Evolutionary conservation across 2,797 vertebrate species (phyloP), one percentile per base, ranked within the genome.

Genomic region (Gymnodraco acuticeps): DNA sequence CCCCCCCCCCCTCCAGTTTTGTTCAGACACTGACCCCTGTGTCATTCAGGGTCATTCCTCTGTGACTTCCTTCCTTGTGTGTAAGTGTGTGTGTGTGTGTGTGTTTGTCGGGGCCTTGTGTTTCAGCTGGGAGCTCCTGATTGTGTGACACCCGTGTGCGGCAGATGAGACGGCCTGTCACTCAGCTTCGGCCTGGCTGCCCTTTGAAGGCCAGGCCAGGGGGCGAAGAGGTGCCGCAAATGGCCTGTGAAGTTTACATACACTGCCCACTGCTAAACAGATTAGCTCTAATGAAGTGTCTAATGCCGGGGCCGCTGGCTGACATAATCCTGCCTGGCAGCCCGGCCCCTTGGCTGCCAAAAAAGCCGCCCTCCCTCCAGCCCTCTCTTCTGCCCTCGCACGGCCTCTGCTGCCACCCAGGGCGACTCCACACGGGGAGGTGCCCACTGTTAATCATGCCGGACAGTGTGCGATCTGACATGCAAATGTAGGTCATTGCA

Each of bases 401-500:
- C 94, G 96, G 96, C 96, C 94, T 95, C 94, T 95, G 95, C 95
- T 91, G 92, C 97, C 96, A 96, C 96, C 96, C 95, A 93, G 93
- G 92, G 95, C 96, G 94, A 95, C 96, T 92, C 89, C 95, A 94
- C 92, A 90, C 94, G 70, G 96, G 96, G 96, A 97, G 96, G 97
- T 96, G 96, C 96, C 96, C 94, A 77, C 90, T 95, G 95, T 97
- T 98, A 98, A 98, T 97, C 96, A 96, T 94, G 96, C 95, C 93
- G 96, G 97, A 98, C 96, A 95, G 96, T 96, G 97, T 97, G 97
- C 95, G 96, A 97, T 96, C 97, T 99, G 98, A 99, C 98, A 99
- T 99, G 97, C 98, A 99, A 97, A 99, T 99, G 95, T 99, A 99
- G 98, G 98, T 99, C 98, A 99, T 99, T 99, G 98, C 97, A 99